Evolutionary conservation across 2,797 vertebrate species (phyloP).

Genomic region (Acrocephalus scirpaceus): DNA sequence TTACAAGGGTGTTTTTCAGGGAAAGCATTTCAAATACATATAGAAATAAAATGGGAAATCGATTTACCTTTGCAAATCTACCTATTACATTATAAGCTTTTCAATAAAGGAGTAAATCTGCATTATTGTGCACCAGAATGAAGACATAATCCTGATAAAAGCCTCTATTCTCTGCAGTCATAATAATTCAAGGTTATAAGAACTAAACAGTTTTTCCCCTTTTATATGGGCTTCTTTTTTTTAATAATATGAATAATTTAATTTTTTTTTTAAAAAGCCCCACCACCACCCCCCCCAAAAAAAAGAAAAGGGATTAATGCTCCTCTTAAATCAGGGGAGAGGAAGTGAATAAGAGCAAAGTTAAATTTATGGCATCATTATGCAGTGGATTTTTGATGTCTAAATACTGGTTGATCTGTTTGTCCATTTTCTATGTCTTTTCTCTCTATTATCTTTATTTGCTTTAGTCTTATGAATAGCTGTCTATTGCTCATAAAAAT

Average conservation of each 20-base stretch:
- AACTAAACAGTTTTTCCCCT: neutral
- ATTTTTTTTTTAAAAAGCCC: neutral
- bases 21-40: neutral
- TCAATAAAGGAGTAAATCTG: neutral
- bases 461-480: neutral
- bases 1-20: neutral
- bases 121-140: neutral
- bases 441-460: neutral
- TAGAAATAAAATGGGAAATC: neutral
- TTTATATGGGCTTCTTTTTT: neutral
- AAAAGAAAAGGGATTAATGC: neutral
- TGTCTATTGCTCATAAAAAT: neutral
- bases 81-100: neutral
- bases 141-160: neutral
- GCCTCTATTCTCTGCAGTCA: neutral
- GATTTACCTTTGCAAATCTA: neutral
- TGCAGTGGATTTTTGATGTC: neutral
- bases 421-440: neutral
- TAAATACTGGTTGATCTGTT: neutral
- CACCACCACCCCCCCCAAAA: accelerated
- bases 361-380: neutral
- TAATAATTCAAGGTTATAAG: neutral
- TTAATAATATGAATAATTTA: neutral
- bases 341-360: neutral
- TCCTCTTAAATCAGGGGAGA: neutral